phyloP scores from a whole-genome alignment of 2,797 vertebrate species.

The Aplochiton taeniatus region DNA sequence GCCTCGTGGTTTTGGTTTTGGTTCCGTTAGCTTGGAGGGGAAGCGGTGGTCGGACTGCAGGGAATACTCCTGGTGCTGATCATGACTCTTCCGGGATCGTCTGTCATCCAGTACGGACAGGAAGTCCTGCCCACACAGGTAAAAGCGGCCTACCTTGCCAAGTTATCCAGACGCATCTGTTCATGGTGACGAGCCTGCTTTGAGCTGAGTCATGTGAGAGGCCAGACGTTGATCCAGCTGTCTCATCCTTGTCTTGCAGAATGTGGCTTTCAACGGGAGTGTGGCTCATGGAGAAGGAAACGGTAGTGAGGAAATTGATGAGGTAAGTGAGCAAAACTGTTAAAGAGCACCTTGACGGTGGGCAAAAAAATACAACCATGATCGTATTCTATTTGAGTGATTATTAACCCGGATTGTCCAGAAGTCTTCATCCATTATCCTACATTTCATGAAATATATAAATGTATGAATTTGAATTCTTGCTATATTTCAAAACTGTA shows the following conservation, averaged over 20 bases:
- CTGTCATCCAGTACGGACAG: constrained; percentile 63
- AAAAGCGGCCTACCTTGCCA: not conserved
- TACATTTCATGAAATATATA: too few species aligned
- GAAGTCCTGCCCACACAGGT: constrained; percentile 60
- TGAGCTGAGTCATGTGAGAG: too few species aligned
- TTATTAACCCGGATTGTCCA: too few species aligned
- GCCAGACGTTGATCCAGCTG: too few species aligned
- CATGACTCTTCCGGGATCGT: constrained; percentile 80
- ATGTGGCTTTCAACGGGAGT: not conserved
- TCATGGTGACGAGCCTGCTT: not conserved
- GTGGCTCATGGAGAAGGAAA: not conserved
- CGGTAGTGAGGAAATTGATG: not conserved
- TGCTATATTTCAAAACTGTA: too few species aligned
- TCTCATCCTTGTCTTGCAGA: constrained; percentile 25
- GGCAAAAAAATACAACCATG: too few species aligned
- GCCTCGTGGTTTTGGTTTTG: not conserved
- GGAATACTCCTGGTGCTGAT: constrained; percentile 70
- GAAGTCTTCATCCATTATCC: too few species aligned
- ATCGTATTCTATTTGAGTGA: too few species aligned
- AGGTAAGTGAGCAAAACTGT: constrained; percentile 32
- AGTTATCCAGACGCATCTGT: not conserved
- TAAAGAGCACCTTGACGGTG: not conserved
- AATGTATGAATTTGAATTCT: too few species aligned
- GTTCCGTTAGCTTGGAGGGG: constrained; percentile 62
- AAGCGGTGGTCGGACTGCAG: constrained; percentile 52